Evolutionary conservation across 2,888 invertebrate species (phyloP).

Genomic region (Catocala sponsa): DNA sequence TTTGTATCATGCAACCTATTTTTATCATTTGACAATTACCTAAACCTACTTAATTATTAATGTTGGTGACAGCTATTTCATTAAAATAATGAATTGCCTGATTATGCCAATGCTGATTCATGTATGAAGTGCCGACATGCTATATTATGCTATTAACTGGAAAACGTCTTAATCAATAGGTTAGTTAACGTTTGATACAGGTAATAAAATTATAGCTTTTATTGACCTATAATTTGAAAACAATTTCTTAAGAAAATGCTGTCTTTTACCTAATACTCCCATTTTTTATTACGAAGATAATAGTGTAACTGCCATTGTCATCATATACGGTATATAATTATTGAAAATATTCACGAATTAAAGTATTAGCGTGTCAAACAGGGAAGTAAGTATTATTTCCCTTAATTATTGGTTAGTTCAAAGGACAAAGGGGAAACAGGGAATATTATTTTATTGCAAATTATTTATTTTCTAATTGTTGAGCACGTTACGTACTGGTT

Average conservation of each 20-base stretch:
- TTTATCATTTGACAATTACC: no score
- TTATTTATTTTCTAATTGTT: not conserved
- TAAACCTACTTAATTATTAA: no score
- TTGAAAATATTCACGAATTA: constrained; percentile 24
- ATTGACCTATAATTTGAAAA: constrained; percentile 2
- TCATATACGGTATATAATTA: constrained; percentile 32
- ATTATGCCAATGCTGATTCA: no score
- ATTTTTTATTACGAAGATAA: constrained; percentile 3
- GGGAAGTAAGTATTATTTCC: constrained; percentile 19
- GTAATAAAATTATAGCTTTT: no score
- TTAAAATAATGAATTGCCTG: no score
- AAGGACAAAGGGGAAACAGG: constrained; percentile 10
- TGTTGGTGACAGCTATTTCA: no score
- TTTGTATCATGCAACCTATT: no score
- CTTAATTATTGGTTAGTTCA: constrained; percentile 21
- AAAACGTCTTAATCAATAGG: no score
- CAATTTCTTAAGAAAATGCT: not conserved
- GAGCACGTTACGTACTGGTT: no score
- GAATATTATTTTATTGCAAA: constrained; percentile 9
- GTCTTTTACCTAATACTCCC: not conserved
- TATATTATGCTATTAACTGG: no score
- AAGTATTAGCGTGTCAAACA: constrained; percentile 18
- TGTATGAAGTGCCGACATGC: no score
- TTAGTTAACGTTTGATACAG: no score
- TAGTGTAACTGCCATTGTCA: constrained; percentile 25